Evolutionary conservation across 2,113 vertebrate species (phyloP).

Genomic region (Sylvia atricapilla): DNA sequence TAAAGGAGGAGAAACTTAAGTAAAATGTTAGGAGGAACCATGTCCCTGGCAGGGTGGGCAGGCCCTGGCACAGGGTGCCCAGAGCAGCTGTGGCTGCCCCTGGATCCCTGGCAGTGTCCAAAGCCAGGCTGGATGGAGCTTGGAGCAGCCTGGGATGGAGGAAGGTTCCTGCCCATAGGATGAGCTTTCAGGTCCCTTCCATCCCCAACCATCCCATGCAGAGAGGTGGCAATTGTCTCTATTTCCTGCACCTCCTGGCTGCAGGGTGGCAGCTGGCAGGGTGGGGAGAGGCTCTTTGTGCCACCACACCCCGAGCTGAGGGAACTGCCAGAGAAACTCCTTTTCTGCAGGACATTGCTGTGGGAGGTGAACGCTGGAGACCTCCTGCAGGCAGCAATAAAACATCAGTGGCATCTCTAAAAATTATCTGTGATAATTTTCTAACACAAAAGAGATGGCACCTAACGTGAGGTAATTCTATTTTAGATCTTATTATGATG

Average conservation of each 20-base stretch:
- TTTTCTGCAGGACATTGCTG: not conserved
- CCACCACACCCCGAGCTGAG: not conserved
- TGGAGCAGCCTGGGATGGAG: not conserved
- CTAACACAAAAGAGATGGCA: slow-evolving; percentile 19
- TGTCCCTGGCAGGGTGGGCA: accelerated
- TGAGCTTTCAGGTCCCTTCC: not conserved
- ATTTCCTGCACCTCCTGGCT: not conserved
- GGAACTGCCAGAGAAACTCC: not conserved
- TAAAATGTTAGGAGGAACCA: not conserved
- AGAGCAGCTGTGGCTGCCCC: not conserved
- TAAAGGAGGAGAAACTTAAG: not conserved
- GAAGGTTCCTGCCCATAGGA: not conserved
- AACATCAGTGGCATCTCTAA: slow-evolving; percentile 28
- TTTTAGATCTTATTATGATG: slow-evolving; percentile 63
- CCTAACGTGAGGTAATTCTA: slow-evolving; percentile 42
- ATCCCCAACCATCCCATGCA: not conserved
- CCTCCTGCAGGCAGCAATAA: slow-evolving; percentile 47
- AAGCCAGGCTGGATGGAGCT: not conserved
- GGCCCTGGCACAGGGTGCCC: not conserved
- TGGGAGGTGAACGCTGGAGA: not conserved
- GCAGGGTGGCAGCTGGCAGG: not conserved
- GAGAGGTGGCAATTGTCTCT: not conserved
- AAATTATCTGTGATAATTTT: slow-evolving; percentile 43
- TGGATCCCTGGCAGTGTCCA: not conserved
- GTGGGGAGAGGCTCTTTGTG: not conserved